These are phyloP conservation scores for Drosophila bunnanda DNA, from an alignment of 2,888 invertebrate genomes.

Conservation along the genomic window DNA sequence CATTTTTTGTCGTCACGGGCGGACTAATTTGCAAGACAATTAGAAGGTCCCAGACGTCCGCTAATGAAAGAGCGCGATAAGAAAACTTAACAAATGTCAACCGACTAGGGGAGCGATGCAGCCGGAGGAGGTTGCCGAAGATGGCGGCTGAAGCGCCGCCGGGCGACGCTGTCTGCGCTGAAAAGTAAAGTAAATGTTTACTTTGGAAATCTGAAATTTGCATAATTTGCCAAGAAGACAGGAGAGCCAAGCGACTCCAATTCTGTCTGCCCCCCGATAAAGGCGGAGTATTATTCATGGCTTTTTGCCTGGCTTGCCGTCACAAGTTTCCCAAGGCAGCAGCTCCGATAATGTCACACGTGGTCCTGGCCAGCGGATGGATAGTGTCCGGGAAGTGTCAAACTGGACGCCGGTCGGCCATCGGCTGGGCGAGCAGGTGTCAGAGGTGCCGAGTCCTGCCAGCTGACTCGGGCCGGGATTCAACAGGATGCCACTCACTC, in stretches of 20 bases:
- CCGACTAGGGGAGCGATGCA: conserved; percentile 37
- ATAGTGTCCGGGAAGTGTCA: conserved; percentile 75
- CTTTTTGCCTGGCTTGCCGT: conserved; percentile 32
- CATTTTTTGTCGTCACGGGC: conserved; percentile 53
- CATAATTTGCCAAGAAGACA: conserved; percentile 79
- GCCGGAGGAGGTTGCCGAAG: conserved; percentile 12
- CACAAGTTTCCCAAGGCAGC: conserved; percentile 26
- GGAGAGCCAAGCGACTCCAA: neutral
- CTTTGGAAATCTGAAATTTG: conserved; percentile 83
- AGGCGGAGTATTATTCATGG: conserved; percentile 70
- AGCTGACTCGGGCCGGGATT: conserved; percentile 60
- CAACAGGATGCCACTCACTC: conserved; percentile 62
- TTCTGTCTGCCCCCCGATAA: conserved; percentile 61
- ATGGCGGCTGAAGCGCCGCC: conserved; percentile 35
- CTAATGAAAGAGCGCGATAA: conserved; percentile 82
- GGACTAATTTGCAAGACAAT: conserved; percentile 83
- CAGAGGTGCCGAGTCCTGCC: conserved; percentile 56
- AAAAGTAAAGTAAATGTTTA: conserved; percentile 83
- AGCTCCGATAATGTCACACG: conserved; percentile 69
- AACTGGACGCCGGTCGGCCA: conserved; percentile 79
- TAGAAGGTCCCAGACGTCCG: conserved; percentile 78
- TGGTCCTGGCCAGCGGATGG: conserved; percentile 48
- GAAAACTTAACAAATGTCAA: conserved; percentile 76
- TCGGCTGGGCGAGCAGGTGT: conserved; percentile 42
- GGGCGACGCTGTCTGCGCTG: conserved; percentile 62